These are phyloP conservation scores for Ptilodon capucinus DNA, from an alignment of 2,888 invertebrate genomes.

Conservation along the genomic window DNA sequence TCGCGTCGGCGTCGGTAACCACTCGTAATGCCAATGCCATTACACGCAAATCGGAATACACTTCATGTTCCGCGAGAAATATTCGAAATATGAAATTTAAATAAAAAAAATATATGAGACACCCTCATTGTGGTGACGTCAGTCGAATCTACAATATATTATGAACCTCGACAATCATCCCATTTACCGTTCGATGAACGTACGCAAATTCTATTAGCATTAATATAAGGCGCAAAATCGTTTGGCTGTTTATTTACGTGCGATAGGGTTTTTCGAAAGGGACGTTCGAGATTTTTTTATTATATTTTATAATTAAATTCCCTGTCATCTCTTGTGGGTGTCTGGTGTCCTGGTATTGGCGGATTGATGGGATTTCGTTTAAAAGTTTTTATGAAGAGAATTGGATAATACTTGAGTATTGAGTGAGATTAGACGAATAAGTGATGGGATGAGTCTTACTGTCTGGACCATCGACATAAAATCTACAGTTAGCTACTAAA, in stretches of 20 bases:
- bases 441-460: too few relatives aligned
- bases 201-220: constrained; percentile 37
- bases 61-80: constrained; percentile 65
- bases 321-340: constrained; percentile 75
- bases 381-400: constrained; percentile 55
- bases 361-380: constrained; percentile 64
- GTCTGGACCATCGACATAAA: too few relatives aligned
- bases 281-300: constrained; percentile 75
- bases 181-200: constrained; percentile 30
- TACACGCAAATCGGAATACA: constrained; percentile 61
- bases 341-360: constrained; percentile 75
- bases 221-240: constrained; percentile 56
- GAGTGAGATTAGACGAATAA: constrained; percentile 37
- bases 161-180: constrained; percentile 48
- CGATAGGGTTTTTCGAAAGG: constrained; percentile 61
- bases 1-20: too few relatives aligned
- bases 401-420: constrained; percentile 49
- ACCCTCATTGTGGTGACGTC: constrained; percentile 73
- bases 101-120: constrained; percentile 69
- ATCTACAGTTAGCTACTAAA: too few relatives aligned
- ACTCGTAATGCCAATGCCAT: constrained; percentile 49
- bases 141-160: constrained; percentile 75
- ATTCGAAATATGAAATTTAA: constrained; percentile 67
- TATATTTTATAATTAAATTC: constrained; percentile 82
- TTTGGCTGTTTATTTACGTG: constrained; percentile 40